phyloP scores from a whole-genome alignment of 2,797 vertebrate genomes.

The Antrozous pallidus region DNA sequence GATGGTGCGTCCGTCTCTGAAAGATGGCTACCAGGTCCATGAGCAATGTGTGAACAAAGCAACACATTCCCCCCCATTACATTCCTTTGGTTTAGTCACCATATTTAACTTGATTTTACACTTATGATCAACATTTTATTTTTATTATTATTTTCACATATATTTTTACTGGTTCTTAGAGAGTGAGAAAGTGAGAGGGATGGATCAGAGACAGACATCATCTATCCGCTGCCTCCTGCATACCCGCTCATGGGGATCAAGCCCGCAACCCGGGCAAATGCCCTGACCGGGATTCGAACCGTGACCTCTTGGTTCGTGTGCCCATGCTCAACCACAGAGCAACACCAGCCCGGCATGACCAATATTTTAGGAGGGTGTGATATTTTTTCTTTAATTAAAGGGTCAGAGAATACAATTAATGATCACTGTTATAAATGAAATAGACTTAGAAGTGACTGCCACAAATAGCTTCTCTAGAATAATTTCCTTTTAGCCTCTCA shows the following conservation, averaged over 20 bases:
- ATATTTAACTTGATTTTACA: background rate
- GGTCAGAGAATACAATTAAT: background rate
- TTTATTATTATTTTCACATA: too few relatives aligned
- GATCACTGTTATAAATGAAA: background rate
- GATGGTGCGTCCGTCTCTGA: background rate
- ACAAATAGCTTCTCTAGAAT: background rate
- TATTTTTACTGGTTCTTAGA: too few relatives aligned
- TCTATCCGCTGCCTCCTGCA: too few relatives aligned
- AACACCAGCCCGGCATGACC: background rate
- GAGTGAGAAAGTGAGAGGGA: too few relatives aligned
- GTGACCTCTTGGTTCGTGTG: too few relatives aligned
- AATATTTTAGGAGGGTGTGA: background rate
- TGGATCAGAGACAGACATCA: too few relatives aligned
- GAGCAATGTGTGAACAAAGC: rapidly evolving
- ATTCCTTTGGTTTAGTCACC: background rate
- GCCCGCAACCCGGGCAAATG: too few relatives aligned
- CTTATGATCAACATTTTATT: background rate
- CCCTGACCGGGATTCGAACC: too few relatives aligned
- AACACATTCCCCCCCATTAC: rapidly evolving
- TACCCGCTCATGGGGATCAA: too few relatives aligned
- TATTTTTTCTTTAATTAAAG: background rate
- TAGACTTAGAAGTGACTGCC: background rate
- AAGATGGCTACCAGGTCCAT: rapidly evolving
- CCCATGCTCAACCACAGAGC: too few relatives aligned
- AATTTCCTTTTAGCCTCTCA: background rate